A percentile compares a stretch with the other conserved stretches of the same genome.
Conservation (phyloP, 1,140 invertebrate genomes). For the Caerostris darwini region DNA sequence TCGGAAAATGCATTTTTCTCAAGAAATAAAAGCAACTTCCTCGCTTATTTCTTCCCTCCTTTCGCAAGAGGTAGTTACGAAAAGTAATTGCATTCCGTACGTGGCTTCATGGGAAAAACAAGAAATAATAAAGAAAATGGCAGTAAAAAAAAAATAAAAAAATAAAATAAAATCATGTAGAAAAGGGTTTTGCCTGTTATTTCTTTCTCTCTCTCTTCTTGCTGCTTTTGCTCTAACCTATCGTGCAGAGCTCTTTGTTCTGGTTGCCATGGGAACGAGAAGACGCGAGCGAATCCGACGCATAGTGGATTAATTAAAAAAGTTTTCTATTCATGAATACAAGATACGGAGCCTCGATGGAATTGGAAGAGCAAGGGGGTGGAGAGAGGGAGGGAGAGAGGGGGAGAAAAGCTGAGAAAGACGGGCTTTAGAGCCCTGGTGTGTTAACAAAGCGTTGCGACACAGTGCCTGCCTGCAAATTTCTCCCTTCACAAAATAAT, state of each 20-base stretch:
- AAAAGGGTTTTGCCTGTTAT: constrained; percentile 26
- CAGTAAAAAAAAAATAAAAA: constrained; percentile 25
- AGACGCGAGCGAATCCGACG: constrained; percentile 64
- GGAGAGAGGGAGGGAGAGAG: background rate
- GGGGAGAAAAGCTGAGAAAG: constrained; percentile 56
- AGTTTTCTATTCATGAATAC: constrained; percentile 76
- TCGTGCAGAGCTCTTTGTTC: constrained; percentile 64
- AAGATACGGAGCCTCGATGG: constrained; percentile 4
- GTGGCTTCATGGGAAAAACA: constrained; percentile 52
- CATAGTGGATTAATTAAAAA: constrained; percentile 78
- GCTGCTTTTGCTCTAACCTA: background rate
- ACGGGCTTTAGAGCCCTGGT: constrained; percentile 32
- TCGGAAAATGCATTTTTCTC: constrained; percentile 60
- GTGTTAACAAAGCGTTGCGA: constrained; percentile 61
- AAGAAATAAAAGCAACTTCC: constrained; percentile 63
- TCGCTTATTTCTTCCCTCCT: constrained; percentile 46
- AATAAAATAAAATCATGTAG: background rate
- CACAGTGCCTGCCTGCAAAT: constrained; percentile 34
- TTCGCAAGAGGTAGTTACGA: constrained; percentile 62
- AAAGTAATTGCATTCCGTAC: constrained; percentile 75
- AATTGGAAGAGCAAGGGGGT: background rate
- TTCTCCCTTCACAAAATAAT: constrained; percentile 72
- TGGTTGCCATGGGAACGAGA: constrained; percentile 57
- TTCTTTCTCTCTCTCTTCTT: constrained; percentile 3
- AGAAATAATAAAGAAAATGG: constrained; percentile 19